Percentiles rank a stretch among this genome's conserved stretches.
Conservation (phyloP, 2,113 vertebrate species). For the Lynx canadensis region DNA sequence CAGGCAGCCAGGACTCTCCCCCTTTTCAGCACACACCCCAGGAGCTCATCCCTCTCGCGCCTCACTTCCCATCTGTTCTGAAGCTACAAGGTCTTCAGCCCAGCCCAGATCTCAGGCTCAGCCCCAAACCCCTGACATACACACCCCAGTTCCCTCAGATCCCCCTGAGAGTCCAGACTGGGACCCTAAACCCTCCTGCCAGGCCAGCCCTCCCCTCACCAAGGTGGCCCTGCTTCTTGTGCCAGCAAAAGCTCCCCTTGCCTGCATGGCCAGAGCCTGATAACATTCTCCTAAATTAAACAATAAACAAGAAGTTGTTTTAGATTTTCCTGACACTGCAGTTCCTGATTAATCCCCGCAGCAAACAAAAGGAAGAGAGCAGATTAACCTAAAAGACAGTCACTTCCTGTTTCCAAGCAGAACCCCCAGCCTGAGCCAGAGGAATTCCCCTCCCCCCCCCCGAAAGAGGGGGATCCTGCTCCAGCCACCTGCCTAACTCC, state of each 20-base stretch:
- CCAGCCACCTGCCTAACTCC: background rate
- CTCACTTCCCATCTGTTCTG: background rate
- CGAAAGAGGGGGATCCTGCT: background rate
- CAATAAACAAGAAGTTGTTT: slow-evolving; percentile 73
- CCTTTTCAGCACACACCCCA: background rate
- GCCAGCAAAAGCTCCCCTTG: background rate
- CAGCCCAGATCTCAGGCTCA: background rate
- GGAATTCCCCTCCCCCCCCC: background rate
- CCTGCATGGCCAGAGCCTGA: background rate
- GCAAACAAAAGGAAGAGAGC: slow-evolving; percentile 77
- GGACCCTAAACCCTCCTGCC: background rate
- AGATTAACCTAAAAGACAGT: slow-evolving; percentile 63
- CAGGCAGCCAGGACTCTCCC: background rate
- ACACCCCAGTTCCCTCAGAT: background rate
- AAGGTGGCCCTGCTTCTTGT: background rate
- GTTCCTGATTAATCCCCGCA: slow-evolving; percentile 79
- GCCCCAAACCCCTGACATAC: background rate
- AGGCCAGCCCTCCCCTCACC: background rate
- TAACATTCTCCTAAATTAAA: slow-evolving; percentile 75
- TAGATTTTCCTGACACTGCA: slow-evolving; percentile 72
- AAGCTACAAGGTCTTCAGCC: background rate
- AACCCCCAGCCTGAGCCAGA: slow-evolving; percentile 40
- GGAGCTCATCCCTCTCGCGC: background rate
- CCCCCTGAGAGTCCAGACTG: background rate
- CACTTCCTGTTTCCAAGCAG: slow-evolving; percentile 64